A percentile compares a stretch with the other conserved stretches of the same genome.
Conservation (phyloP, 2,113 vertebrate species). For the Prunella himalayana region DNA sequence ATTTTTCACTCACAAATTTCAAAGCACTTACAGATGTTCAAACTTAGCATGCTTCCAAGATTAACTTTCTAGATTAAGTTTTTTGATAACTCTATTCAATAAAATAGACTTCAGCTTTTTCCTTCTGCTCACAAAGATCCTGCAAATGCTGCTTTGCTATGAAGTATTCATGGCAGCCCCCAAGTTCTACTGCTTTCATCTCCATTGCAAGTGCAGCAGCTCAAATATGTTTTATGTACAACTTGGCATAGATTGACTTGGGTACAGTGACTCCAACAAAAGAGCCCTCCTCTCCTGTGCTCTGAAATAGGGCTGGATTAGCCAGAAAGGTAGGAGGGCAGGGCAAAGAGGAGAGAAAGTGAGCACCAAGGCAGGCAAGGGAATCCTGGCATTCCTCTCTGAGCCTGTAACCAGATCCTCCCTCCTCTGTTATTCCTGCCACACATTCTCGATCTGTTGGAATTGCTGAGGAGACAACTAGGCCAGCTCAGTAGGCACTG, state of each 20-base stretch:
- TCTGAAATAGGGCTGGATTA: not conserved
- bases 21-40: constrained; percentile 46
- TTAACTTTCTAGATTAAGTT: not conserved
- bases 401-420: constrained; percentile 1
- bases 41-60: not conserved
- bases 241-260: not conserved
- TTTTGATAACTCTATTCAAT: not conserved
- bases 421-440: not conserved
- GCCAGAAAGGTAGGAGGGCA: not conserved
- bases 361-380: not conserved
- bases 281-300: not conserved
- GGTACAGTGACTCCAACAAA: not conserved
- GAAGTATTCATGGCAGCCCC: not conserved
- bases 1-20: constrained; percentile 28
- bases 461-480: not conserved
- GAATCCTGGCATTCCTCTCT: constrained; percentile 8
- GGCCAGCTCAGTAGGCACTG: not conserved
- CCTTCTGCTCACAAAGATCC: not conserved
- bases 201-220: not conserved
- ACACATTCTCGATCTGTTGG: not conserved
- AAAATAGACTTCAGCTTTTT: not conserved
- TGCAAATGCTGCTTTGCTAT: not conserved
- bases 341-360: not conserved
- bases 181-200: not conserved
- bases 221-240: not conserved